phyloP scores from a whole-genome alignment of 2,113 vertebrate genomes.

The Plectropomus leopardus region DNA sequence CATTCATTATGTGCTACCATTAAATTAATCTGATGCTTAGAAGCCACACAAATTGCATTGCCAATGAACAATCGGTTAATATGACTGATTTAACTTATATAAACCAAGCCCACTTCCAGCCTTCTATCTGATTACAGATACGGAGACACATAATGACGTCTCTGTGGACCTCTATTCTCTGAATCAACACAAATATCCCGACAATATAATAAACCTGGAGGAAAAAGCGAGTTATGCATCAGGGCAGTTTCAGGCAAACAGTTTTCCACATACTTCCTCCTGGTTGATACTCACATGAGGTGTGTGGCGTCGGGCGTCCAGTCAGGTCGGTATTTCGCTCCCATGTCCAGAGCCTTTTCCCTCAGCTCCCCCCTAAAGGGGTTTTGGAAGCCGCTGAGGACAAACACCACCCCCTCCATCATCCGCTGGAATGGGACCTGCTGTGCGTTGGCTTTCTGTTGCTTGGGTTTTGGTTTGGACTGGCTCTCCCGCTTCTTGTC shows the following conservation, averaged over 20 bases:
- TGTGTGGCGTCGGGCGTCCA: conserved; percentile 92
- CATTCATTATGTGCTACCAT: too few species aligned
- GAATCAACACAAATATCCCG: background rate
- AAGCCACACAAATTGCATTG: too few species aligned
- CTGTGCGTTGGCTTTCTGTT: conserved; percentile 43
- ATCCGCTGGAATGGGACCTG: conserved; percentile 80
- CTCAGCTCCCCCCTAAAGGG: conserved; percentile 91
- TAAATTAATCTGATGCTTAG: too few species aligned
- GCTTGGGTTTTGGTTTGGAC: conserved; percentile 71
- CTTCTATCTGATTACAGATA: too few species aligned
- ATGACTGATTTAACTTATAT: too few species aligned
- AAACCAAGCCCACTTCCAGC: too few species aligned
- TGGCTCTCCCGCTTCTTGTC: conserved; percentile 71
- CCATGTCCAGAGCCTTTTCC: conserved; percentile 92
- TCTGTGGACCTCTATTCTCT: background rate
- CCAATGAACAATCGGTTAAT: too few species aligned
- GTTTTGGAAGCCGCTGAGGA: conserved; percentile 94
- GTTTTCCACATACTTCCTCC: background rate
- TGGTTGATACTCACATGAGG: conserved; percentile 87
- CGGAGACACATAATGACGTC: too few species aligned
- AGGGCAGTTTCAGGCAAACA: background rate
- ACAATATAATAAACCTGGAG: background rate
- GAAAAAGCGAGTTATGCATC: background rate
- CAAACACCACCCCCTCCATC: conserved; percentile 91
- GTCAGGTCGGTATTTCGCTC: conserved; percentile 90